Percentiles rank a stretch among this genome's conserved stretches.
phyloP scores from a whole-genome alignment of 1,140 invertebrate genomes.

The Schlechtendalia chinensis region DNA sequence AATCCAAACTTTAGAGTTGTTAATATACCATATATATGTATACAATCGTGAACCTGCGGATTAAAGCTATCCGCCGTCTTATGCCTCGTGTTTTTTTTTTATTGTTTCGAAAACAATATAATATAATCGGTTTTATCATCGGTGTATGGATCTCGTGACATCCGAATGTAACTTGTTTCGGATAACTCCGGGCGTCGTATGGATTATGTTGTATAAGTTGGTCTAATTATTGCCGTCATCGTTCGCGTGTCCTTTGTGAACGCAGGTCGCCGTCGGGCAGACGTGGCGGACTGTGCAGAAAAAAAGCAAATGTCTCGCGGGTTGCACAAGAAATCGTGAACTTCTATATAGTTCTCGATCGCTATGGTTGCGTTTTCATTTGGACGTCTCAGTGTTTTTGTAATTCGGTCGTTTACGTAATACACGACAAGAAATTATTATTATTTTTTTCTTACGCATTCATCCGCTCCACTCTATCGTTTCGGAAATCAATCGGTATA shows the following conservation, averaged over 20 bases:
- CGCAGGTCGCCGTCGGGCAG: not conserved
- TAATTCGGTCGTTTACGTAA: not conserved
- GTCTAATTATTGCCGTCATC: slow-evolving; percentile 18
- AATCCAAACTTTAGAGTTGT: too few relatives aligned
- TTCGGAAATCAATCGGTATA: not conserved
- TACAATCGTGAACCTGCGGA: not conserved
- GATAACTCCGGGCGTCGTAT: not conserved
- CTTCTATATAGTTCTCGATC: not conserved
- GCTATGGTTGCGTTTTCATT: not conserved
- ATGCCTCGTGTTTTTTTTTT: not conserved
- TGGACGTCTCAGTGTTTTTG: not conserved
- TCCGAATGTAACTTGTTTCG: slow-evolving; percentile 3
- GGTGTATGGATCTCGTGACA: not conserved
- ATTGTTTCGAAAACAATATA: not conserved
- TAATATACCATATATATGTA: too few relatives aligned
- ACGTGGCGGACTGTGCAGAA: not conserved
- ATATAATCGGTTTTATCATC: slow-evolving; percentile 16
- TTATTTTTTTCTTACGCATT: too few relatives aligned
- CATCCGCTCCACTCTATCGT: too few relatives aligned
- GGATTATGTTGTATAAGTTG: not conserved
- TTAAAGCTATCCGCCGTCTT: not conserved
- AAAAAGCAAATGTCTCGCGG: not conserved
- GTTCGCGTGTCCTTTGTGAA: not conserved
- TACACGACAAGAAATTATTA: not conserved
- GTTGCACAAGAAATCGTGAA: slow-evolving; percentile 12